A percentile compares a stretch with the other conserved stretches of the same genome.
These are phyloP conservation scores for Melanocharis versteri DNA, from an alignment of 2,113 vertebrate species.

Conservation along the genomic window DNA sequence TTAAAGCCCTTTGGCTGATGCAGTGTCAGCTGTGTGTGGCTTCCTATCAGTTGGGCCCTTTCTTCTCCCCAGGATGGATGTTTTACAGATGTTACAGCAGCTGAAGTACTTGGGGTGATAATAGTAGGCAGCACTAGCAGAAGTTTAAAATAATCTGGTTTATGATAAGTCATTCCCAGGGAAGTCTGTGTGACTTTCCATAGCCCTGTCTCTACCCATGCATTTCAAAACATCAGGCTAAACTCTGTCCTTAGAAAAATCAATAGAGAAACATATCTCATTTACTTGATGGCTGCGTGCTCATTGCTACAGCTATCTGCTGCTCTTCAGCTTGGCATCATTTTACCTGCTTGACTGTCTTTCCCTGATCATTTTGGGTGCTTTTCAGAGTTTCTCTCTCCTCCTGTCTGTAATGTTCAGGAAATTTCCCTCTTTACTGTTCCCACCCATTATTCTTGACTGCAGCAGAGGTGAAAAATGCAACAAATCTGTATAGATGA, in stretches of 20 bases:
- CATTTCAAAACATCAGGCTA: constrained; percentile 5
- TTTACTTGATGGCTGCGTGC: constrained; percentile 12
- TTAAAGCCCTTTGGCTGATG: not conserved
- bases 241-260: constrained; percentile 24
- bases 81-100: constrained; percentile 21
- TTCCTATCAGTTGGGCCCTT: not conserved
- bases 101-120: not conserved
- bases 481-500: not conserved
- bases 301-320: constrained; percentile 2
- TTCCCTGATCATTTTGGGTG: not conserved
- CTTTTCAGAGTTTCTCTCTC: constrained; percentile 6
- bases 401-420: not conserved
- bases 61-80: not conserved
- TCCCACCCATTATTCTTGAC: not conserved
- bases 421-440: not conserved
- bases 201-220: not conserved
- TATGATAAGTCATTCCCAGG: not conserved
- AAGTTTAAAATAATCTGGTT: not conserved
- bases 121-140: not conserved
- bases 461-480: not conserved
- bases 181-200: not conserved
- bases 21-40: not conserved
- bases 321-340: not conserved
- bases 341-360: not conserved
- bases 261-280: not conserved